Evolutionary conservation across 2,797 vertebrate species (phyloP).

Genomic region (Leptoclinus maculatus): DNA sequence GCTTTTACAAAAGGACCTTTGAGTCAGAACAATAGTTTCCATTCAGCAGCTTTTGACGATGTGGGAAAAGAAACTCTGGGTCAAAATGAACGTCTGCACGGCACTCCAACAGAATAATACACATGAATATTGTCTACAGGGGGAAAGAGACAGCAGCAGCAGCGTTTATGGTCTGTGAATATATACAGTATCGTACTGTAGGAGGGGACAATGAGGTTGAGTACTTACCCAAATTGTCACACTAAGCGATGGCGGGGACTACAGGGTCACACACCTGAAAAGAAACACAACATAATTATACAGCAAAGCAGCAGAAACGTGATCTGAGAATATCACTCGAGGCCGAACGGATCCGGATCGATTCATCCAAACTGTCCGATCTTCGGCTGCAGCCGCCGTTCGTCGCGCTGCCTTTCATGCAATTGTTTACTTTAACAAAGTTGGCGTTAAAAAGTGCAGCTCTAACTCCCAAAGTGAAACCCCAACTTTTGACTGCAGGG

Average conservation of each 20-base stretch:
- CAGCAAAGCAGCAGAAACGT: slow-evolving; percentile 1
- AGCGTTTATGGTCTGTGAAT: background rate
- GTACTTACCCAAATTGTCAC: slow-evolving; percentile 67
- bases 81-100: background rate
- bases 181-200: background rate
- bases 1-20: background rate
- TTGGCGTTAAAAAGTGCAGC: slow-evolving; percentile 63
- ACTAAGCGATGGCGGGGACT: slow-evolving; percentile 33
- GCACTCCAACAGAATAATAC: background rate
- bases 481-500: slow-evolving; percentile 80
- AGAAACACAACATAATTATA: slow-evolving; percentile 20
- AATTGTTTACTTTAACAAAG: slow-evolving; percentile 70
- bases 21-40: background rate
- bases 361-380: slow-evolving; percentile 8
- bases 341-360: background rate
- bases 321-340: background rate
- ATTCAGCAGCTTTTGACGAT: background rate
- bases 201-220: slow-evolving; percentile 2
- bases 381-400: slow-evolving; percentile 21
- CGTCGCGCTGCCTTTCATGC: slow-evolving; percentile 1
- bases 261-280: slow-evolving; percentile 68
- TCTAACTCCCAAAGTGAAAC: slow-evolving; percentile 70
- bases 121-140: background rate
- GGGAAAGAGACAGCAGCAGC: background rate
- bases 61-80: background rate